Base-by-base conservation (phyloP, 2,113 vertebrate genomes). In the Tachycineta bicolor region DNA sequence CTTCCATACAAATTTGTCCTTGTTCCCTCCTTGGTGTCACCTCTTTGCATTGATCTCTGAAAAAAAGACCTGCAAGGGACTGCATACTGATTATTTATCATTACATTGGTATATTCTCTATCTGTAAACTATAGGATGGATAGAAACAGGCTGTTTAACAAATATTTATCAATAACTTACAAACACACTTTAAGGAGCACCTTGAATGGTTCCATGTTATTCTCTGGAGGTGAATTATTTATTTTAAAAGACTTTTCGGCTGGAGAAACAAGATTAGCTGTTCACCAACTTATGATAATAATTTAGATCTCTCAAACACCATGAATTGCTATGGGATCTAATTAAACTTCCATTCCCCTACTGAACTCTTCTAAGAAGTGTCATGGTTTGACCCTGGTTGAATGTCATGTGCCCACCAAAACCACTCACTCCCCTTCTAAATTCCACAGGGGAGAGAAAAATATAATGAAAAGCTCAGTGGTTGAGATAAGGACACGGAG, bases 401-500 rank as follows among this genome's bases (percentile, higher is more conserved):
- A 52, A 58, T 0, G 0, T 8, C 31, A 44, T 52, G 1, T 71
- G 29, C 21, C 10, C 31, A 77, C 9, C 28, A 84, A 83, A 90
- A 31, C 31, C 1, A 3, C 8, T 44, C 13, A 29, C 2, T 33
- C 13, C 9, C 0, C 3, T 80, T n/a, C 24, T 76, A 39, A 63
- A 5, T 15, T 63, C 20, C 23, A 53, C 21, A 34, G 9, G 4
- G 21, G 17, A 79, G 11, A 67, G 43, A 71, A 73, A 73, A 73
- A 56, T 16, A 56, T 2, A 28, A 37, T 0, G 1, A 74, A 46
- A 50, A 24, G 1, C 11, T 86, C 10, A 2, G 9, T 23, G 14
- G 3, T 29, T 7, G 2, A 58, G 37, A 23, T 37, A 82, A 52
- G 11, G 14, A 67, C 10, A 52, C 29, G 18, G 33, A 56, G 23